Percentiles rank a stretch among this genome's conserved stretches.
Conservation (phyloP, 2,113 vertebrate genomes). For the Pluvialis apricaria region DNA sequence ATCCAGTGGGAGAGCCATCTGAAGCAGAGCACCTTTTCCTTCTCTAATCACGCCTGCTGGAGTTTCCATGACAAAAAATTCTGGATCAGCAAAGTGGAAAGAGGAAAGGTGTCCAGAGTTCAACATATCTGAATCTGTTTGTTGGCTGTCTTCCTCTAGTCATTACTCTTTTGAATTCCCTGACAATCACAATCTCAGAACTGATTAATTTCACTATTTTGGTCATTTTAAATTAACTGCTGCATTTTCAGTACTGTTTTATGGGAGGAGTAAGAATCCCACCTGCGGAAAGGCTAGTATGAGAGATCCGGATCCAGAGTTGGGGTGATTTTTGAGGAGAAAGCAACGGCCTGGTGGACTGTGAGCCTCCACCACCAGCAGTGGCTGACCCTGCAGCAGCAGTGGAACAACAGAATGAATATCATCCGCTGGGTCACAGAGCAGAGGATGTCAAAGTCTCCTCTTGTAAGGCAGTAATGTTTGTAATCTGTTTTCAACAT, state of each 20-base stretch:
- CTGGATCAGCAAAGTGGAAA: neutral
- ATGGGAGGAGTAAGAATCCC: neutral
- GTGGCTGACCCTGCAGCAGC: neutral
- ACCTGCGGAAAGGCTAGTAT: neutral
- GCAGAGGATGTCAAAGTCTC: neutral
- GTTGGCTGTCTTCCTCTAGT: neutral
- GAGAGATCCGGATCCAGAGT: neutral
- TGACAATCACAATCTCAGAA: neutral
- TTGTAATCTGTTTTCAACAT: neutral
- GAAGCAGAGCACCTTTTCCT: neutral
- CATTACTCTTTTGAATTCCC: neutral
- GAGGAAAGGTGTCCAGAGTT: neutral
- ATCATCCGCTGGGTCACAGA: fast-evolving
- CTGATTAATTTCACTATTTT: neutral
- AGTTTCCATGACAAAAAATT: neutral
- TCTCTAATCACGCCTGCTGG: neutral
- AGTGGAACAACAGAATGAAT: neutral
- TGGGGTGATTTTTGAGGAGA: neutral
- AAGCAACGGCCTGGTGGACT: neutral
- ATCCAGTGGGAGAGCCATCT: neutral
- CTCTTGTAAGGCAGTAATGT: neutral
- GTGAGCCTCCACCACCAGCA: neutral
- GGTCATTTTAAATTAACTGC: neutral
- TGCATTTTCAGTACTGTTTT: neutral
- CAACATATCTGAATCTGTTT: neutral